phyloP scores from a whole-genome alignment of 2,888 invertebrate species.

The Drosophila anomelani region DNA sequence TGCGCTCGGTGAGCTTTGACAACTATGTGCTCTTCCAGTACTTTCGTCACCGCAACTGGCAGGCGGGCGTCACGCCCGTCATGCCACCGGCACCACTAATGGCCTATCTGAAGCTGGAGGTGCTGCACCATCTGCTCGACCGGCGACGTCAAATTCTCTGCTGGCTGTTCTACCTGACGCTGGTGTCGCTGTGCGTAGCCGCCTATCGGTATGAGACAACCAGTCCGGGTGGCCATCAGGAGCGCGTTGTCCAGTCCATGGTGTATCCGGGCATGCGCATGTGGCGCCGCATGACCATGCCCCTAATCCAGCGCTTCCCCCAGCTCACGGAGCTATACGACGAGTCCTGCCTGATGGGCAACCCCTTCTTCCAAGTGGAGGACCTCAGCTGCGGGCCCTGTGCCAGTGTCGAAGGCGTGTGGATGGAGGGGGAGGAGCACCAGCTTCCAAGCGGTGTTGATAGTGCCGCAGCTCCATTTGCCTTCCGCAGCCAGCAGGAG shows the following conservation, averaged over 20 bases:
- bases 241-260: constrained; percentile 86
- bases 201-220: constrained; percentile 80
- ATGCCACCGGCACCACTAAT: constrained; percentile 53
- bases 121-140: constrained; percentile 84
- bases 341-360: constrained; percentile 93
- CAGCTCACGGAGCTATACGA: constrained; percentile 91
- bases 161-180: constrained; percentile 81
- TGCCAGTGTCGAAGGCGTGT: constrained; percentile 88
- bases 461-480: constrained; percentile 85
- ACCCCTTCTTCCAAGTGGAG: constrained; percentile 92
- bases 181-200: constrained; percentile 81
- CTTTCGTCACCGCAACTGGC: constrained; percentile 84
- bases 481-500: constrained; percentile 87
- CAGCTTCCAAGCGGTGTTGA: constrained; percentile 42
- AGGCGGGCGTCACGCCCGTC: constrained; percentile 59
- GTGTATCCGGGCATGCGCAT: constrained; percentile 92
- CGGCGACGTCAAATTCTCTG: constrained; percentile 83
- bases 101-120: constrained; percentile 83
- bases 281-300: constrained; percentile 90
- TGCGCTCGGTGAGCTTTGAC: constrained; percentile 88
- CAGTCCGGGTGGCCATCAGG: constrained; percentile 32
- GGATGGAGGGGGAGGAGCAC: constrained; percentile 67
- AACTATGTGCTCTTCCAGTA: constrained; percentile 86
- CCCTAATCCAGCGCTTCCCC: constrained; percentile 91
- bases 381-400: constrained; percentile 95